Base-by-base conservation (phyloP, 2,797 vertebrate genomes). In the Orientallactaga sibirica region DNA sequence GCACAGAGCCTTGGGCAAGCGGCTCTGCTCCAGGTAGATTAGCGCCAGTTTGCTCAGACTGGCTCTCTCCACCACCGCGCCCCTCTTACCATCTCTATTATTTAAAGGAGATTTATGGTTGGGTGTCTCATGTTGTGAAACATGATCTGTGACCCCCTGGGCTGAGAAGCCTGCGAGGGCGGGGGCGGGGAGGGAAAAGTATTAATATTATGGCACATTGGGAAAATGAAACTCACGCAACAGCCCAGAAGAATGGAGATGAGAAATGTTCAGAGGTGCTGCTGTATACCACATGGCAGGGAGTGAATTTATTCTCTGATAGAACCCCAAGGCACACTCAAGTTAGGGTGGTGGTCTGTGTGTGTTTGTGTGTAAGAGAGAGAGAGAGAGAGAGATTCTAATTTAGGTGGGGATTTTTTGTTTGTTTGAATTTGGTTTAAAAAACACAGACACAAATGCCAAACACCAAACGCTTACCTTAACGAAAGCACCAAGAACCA, bases 61-160 rank as follows among this genome's bases (percentile, higher is more conserved):
- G 98, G 98, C 98, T 99, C 99, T 99, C 99, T 98, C 98, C 96
- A 96, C 98, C 96, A 96, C 98, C 98, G 98, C 99, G 98, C 99
- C 99, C 99, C 99, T 96, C 88, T 98, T 98, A 98, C 98, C 98
- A 98, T 98, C 98, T 98, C 98, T 99, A 99, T 99, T 99, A 99
- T 99, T 99, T 99, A 99, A 96, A 98, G 99, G 98, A 99, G 99
- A 99, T 99, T 99, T 99, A 99, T 99, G 98, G 99, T 98, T 96
- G 98, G 96, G 98, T 98, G 98, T 98, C 99, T 99, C 83, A 76
- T 98, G 98, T 98, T 98, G 99, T 99, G 98, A 99, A 99, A 99
- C 98, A 98, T 95, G 97, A 98, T 99, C 98, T 98, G 98, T 99
- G 99, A 99, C 99, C 99, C 98, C 98, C 98, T 4, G 95, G 98